Percentiles rank a stretch among this genome's conserved stretches.
phyloP scores from a whole-genome alignment of 2,113 vertebrate genomes.

The Nettapus auritus region DNA sequence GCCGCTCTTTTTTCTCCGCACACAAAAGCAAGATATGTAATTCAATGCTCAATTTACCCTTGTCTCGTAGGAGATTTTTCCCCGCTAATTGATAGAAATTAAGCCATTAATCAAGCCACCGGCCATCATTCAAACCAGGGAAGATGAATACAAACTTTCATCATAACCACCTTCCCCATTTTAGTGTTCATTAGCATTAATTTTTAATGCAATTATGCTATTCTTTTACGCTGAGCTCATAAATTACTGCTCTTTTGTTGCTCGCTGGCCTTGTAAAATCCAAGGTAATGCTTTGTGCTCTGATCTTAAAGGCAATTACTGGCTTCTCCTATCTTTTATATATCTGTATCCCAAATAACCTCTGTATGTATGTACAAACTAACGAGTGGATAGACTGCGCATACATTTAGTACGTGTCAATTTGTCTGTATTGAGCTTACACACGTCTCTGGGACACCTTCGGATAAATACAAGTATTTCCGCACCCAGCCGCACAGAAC shows the following conservation, averaged over 20 bases:
- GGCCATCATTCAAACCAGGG: conserved; percentile 97
- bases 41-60: conserved; percentile 98
- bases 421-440: neutral
- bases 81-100: conserved; percentile 99
- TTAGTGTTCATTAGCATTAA: conserved; percentile 99
- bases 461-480: neutral
- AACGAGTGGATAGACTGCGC: neutral
- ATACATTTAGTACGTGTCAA: neutral
- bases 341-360: conserved; percentile 91
- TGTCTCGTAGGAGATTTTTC: conserved; percentile 94
- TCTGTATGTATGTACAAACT: conserved; percentile 54
- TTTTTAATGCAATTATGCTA: conserved; percentile 99
- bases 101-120: conserved; percentile 99
- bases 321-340: conserved; percentile 90
- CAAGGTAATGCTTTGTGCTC: conserved; percentile 99
- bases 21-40: conserved; percentile 92
- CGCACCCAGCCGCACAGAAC: neutral
- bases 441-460: neutral
- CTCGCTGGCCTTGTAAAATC: conserved; percentile 99
- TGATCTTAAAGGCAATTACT: conserved; percentile 99
- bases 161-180: conserved; percentile 99
- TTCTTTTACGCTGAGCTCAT: conserved; percentile 99
- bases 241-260: conserved; percentile 99
- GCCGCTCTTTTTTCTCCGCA: conserved; percentile 74
- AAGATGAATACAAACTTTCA: conserved; percentile 99